A percentile compares a stretch with the other conserved stretches of the same genome.
Conservation (phyloP, 2,888 invertebrate species). For the Drosophila eohydei region DNA sequence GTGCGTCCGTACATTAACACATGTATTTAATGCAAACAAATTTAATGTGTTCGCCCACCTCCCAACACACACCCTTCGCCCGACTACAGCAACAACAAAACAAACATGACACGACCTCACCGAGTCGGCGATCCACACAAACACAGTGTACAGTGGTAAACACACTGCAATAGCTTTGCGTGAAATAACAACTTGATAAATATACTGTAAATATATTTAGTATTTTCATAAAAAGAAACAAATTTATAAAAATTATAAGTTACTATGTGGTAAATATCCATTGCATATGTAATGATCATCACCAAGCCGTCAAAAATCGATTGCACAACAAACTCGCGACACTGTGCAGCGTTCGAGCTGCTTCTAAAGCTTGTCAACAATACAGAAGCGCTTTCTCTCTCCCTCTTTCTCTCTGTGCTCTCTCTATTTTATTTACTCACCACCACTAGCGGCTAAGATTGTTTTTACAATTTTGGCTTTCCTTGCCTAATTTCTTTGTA, state of each 20-base stretch:
- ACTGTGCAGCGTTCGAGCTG: constrained; percentile 18
- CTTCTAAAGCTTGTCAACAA: constrained; percentile 21
- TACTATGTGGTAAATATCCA: neutral
- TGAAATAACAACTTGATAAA: neutral
- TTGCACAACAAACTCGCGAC: neutral
- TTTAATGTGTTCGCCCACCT: constrained; percentile 6
- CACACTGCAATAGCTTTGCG: neutral
- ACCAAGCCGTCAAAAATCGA: neutral
- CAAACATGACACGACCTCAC: constrained; percentile 14
- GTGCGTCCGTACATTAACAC: neutral
- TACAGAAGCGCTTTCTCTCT: constrained; percentile 18
- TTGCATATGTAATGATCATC: neutral
- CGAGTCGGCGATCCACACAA: constrained; percentile 2
- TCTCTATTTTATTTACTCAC: constrained; percentile 6
- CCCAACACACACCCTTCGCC: constrained; percentile 7
- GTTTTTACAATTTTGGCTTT: constrained; percentile 61
- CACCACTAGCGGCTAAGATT: constrained; percentile 43
- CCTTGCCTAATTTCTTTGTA: constrained; percentile 36
- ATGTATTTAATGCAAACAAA: constrained; percentile 17
- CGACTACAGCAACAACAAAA: neutral
- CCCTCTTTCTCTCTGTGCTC: constrained; percentile 1
- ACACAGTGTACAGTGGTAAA: constrained; percentile 6
- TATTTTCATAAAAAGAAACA: neutral
- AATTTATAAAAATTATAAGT: neutral
- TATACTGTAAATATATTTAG: neutral